phyloP scores from a whole-genome alignment of 1,140 invertebrate species.

The Pseudobourletiella spinata region DNA sequence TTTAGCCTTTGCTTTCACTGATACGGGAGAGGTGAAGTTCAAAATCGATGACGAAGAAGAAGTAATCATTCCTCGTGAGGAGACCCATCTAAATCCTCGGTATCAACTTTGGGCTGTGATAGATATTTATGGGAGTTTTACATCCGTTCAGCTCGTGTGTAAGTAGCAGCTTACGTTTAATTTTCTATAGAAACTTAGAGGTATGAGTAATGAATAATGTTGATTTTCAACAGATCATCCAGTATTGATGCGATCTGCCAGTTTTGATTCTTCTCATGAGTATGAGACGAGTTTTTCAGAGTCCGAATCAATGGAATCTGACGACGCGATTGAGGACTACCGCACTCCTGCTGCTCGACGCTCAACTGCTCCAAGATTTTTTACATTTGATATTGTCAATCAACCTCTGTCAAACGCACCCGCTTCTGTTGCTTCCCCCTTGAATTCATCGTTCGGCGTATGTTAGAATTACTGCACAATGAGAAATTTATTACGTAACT shows the following conservation, averaged over 20 bases:
- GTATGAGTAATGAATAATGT: neutral
- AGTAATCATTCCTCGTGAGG: neutral
- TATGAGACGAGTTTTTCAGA: neutral
- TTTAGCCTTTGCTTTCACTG: neutral
- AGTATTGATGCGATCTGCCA: neutral
- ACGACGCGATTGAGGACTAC: neutral
- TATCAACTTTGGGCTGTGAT: slow-evolving; percentile 1
- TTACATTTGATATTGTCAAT: neutral
- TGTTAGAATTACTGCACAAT: neutral
- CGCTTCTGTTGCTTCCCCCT: neutral
- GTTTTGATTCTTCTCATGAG: neutral
- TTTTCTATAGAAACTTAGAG: neutral
- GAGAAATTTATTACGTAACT: neutral
- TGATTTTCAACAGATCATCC: neutral
- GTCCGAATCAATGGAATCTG: neutral
- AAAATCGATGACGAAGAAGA: neutral
- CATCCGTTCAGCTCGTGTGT: neutral
- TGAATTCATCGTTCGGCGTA: neutral
- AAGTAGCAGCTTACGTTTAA: neutral
- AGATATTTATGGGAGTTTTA: slow-evolving; percentile 10
- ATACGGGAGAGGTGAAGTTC: neutral
- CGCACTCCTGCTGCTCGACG: neutral
- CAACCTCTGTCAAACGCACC: neutral
- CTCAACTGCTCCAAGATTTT: neutral
- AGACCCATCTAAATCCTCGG: neutral